Conservation (phyloP, 2,888 invertebrate genomes). For the Agrotis exclamationis region DNA sequence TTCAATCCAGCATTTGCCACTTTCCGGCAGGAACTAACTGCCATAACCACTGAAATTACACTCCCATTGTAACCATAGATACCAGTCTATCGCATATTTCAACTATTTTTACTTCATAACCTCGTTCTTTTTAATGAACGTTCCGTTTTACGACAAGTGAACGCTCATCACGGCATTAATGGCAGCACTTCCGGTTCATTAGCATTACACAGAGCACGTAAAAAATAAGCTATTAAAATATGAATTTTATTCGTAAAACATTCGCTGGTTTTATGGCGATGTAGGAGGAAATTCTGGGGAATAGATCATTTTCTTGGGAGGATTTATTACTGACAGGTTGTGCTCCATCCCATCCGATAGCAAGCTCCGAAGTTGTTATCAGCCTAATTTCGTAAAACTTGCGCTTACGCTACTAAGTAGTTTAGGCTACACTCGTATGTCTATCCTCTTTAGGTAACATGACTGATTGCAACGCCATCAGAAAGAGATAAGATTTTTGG, state of each 20-base stretch:
- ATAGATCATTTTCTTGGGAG: constrained; percentile 26
- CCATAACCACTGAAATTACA: neutral
- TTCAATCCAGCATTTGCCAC: no score
- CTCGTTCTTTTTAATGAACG: constrained; percentile 68
- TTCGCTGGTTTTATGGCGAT: constrained; percentile 50
- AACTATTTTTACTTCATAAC: constrained; percentile 65
- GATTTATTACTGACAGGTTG: neutral
- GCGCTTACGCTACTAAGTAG: no score
- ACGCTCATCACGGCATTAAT: constrained; percentile 60
- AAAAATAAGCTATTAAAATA: constrained; percentile 61
- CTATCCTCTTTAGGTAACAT: no score
- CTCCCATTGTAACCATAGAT: neutral
- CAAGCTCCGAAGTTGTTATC: neutral
- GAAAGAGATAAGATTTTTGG: no score
- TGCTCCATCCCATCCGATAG: no score
- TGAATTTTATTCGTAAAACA: constrained; percentile 60
- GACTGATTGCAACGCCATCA: no score
- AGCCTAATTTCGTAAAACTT: neutral
- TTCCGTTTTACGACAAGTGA: constrained; percentile 71
- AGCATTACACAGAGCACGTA: constrained; percentile 59
- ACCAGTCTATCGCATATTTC: constrained; percentile 24
- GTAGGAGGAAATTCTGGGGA: constrained; percentile 33
- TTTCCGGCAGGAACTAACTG: no score
- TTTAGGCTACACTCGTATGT: no score
- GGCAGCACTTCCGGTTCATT: constrained; percentile 69